These are phyloP conservation scores for Condylura cristata DNA, from an alignment of 2,113 vertebrate species.

Conservation along the genomic window DNA sequence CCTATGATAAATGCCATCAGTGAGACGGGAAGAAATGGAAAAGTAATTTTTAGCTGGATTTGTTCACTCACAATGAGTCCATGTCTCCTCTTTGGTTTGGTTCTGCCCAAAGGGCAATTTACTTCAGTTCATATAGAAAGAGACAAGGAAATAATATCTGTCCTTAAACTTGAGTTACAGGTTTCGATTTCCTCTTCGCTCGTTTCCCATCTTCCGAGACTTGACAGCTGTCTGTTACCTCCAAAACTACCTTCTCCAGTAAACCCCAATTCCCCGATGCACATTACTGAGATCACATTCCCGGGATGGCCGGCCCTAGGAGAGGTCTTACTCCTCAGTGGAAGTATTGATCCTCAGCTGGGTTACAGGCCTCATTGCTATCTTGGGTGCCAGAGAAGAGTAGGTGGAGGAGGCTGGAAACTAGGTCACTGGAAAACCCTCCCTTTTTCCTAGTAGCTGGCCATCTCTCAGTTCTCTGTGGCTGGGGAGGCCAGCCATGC, in stretches of 20 bases:
- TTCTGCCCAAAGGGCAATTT: constrained; percentile 42
- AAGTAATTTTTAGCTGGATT: constrained; percentile 3
- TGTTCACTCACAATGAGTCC: neutral
- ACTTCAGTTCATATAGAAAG: constrained; percentile 18
- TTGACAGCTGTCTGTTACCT: constrained; percentile 63
- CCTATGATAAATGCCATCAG: neutral
- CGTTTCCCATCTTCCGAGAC: constrained; percentile 1
- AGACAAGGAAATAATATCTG: constrained; percentile 69
- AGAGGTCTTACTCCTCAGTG: constrained; percentile 72
- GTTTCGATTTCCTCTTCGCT: constrained; percentile 55
- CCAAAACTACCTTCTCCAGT: constrained; percentile 30
- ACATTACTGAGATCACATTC: constrained; percentile 58
- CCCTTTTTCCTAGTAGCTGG: constrained; percentile 36
- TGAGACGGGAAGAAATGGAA: neutral
- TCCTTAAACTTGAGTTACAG: constrained; percentile 60
- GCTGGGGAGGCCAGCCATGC: rapidly evolving
- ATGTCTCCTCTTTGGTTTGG: constrained; percentile 30
- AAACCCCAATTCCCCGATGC: constrained; percentile 49
- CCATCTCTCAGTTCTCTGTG: neutral
- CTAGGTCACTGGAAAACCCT: rapidly evolving
- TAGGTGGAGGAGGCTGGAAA: neutral
- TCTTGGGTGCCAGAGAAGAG: constrained; percentile 72
- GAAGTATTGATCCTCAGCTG: constrained; percentile 72
- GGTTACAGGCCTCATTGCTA: constrained; percentile 65
- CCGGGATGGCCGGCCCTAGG: constrained; percentile 73